Evolutionary conservation across 2,113 vertebrate genomes (phyloP).

Genomic region (Orcinus orca): DNA sequence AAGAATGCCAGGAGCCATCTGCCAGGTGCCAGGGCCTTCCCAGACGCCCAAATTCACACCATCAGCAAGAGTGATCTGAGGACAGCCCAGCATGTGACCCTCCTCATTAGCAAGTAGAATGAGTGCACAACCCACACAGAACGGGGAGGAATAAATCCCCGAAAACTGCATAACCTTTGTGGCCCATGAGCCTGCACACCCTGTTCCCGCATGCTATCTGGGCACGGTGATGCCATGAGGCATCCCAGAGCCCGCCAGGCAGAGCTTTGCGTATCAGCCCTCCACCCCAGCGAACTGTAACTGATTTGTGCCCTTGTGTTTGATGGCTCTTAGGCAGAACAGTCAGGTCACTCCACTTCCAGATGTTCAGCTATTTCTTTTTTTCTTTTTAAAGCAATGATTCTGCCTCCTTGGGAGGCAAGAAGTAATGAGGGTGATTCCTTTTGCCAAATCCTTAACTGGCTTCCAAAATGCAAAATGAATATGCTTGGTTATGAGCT

Average conservation of each 20-base stretch:
- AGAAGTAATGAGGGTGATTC: background rate
- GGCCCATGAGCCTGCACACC: background rate
- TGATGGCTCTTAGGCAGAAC: background rate
- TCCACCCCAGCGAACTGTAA: background rate
- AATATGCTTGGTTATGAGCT: background rate
- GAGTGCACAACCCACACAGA: background rate
- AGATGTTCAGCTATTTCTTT: background rate
- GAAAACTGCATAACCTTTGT: background rate
- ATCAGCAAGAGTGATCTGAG: background rate
- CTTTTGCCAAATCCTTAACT: slow-evolving; percentile 30
- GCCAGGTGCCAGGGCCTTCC: background rate
- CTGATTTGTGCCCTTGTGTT: background rate
- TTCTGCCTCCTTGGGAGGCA: background rate
- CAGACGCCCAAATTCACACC: background rate
- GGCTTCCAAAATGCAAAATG: slow-evolving; percentile 24
- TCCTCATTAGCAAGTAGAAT: slow-evolving; percentile 20
- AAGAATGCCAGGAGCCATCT: slow-evolving; percentile 32
- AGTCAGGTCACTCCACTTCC: background rate
- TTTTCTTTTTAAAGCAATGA: background rate
- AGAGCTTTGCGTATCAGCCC: background rate
- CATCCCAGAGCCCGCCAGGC: background rate
- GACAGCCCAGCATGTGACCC: background rate
- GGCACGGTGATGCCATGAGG: rapidly evolving
- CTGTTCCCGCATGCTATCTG: background rate
- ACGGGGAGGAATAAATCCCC: background rate